These are phyloP conservation scores for Fregetta grallaria DNA, from an alignment of 2,113 vertebrate species.

Conservation along the genomic window DNA sequence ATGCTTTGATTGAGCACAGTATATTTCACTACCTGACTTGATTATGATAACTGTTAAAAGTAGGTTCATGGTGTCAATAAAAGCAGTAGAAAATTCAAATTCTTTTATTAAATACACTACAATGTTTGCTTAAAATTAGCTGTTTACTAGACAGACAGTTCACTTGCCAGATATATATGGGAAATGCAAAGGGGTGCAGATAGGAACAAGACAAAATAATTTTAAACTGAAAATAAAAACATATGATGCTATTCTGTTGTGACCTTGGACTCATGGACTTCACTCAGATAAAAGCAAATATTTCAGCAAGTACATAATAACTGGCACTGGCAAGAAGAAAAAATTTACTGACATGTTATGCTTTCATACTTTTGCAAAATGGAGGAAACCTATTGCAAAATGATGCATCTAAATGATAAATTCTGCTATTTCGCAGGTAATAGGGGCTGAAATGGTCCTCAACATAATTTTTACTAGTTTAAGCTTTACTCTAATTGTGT, in stretches of 20 bases:
- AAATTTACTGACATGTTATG: not conserved
- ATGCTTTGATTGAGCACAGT: not conserved
- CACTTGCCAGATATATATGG: not conserved
- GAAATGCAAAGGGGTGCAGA: not conserved
- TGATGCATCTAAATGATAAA: not conserved
- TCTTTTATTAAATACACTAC: not conserved
- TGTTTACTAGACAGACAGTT: not conserved
- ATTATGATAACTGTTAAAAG: not conserved
- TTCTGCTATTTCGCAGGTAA: not conserved
- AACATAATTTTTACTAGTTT: not conserved
- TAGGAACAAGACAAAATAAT: not conserved
- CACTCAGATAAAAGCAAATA: not conserved
- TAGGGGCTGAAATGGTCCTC: not conserved
- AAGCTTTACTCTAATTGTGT: not conserved
- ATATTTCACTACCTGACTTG: not conserved
- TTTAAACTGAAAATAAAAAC: not conserved
- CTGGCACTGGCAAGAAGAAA: not conserved
- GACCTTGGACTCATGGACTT: not conserved
- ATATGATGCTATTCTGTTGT: not conserved
- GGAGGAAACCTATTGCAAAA: not conserved
- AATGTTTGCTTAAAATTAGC: not conserved
- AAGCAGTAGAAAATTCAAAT: not conserved
- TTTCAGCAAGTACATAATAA: not conserved
- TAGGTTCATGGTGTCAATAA: not conserved
- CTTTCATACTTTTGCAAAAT: not conserved